These are phyloP conservation scores for Mycteria americana DNA, from an alignment of 2,797 vertebrate species.

Conservation along the genomic window DNA sequence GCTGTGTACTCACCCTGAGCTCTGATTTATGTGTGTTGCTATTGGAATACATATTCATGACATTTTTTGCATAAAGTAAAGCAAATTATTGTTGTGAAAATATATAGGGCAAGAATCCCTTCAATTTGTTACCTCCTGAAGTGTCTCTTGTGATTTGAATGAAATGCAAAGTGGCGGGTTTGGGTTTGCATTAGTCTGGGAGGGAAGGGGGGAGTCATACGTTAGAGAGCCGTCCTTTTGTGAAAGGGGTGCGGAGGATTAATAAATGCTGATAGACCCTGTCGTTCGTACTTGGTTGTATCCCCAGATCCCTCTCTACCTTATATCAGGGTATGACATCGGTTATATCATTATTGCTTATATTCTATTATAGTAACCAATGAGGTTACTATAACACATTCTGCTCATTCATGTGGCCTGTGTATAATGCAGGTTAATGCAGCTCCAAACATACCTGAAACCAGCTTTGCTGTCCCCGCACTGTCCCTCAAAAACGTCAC, in stretches of 20 bases:
- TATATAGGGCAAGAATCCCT: conserved; percentile 3
- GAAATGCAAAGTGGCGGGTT: neutral
- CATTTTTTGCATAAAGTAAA: conserved; percentile 6
- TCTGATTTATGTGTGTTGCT: conserved; percentile 46
- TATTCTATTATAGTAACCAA: neutral
- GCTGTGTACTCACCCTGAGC: neutral
- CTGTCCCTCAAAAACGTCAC: neutral
- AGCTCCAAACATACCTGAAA: neutral
- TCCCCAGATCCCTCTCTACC: neutral
- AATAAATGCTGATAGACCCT: neutral
- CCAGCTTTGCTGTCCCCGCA: neutral
- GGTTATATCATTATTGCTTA: neutral
- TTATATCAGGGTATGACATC: neutral
- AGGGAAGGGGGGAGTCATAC: neutral
- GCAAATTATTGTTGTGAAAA: conserved; percentile 56
- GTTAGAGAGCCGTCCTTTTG: neutral
- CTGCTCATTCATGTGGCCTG: rapidly evolving
- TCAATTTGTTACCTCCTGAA: conserved; percentile 11
- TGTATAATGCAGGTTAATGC: rapidly evolving
- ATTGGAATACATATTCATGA: conserved; percentile 45
- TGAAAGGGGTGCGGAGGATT: neutral
- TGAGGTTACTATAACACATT: neutral
- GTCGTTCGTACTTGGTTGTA: neutral
- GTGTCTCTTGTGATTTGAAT: neutral
- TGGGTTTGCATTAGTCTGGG: neutral